These are phyloP conservation scores for Chrysotoxum bicinctum DNA, from an alignment of 2,888 invertebrate species.

Conservation along the genomic window DNA sequence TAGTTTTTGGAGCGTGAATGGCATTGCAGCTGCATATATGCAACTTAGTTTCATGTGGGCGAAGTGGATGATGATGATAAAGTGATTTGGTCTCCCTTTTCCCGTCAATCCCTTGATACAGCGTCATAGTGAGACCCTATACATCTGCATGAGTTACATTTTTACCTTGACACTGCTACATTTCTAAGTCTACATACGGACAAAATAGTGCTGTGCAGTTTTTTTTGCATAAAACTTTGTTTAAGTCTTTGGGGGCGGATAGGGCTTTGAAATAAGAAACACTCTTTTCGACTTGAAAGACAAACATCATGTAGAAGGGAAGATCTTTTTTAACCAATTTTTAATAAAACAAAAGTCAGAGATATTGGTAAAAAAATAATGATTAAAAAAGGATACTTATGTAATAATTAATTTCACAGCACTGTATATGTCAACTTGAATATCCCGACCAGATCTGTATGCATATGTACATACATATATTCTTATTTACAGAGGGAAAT, in stretches of 20 bases:
- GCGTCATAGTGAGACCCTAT: neutral
- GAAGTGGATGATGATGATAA: constrained; percentile 38
- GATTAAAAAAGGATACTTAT: no score
- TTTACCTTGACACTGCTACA: constrained; percentile 36
- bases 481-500: neutral
- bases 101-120: neutral
- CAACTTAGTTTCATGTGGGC: constrained; percentile 43
- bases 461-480: neutral
- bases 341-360: no score
- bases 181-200: neutral
- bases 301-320: no score
- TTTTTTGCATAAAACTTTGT: neutral
- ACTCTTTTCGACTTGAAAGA: no score
- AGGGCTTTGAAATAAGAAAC: no score
- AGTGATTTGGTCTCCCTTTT: constrained; percentile 13
- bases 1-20: constrained; percentile 59
- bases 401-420: no score
- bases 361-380: no score
- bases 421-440: constrained; percentile 28
- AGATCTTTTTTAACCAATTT: no score
- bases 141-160: neutral
- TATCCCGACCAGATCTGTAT: neutral
- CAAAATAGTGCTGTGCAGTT: neutral
- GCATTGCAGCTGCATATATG: constrained; percentile 54
- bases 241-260: no score